phyloP scores from a whole-genome alignment of 2,888 invertebrate genomes.

The Heliconius ismenius region DNA sequence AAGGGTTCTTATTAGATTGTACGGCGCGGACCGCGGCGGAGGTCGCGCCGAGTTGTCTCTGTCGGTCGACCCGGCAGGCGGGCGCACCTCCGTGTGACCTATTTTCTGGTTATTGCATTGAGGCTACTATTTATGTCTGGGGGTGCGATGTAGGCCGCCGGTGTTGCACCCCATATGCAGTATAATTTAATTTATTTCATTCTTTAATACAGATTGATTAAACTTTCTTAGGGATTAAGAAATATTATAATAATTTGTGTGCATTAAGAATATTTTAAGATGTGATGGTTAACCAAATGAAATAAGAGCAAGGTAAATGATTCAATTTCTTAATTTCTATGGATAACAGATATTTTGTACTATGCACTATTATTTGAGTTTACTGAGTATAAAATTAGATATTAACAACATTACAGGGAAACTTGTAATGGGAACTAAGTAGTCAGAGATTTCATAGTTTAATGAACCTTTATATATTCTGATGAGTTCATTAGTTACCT shows the following conservation, averaged over 20 bases:
- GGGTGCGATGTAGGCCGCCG: constrained; percentile 73
- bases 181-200: constrained; percentile 51
- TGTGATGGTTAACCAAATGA: not conserved
- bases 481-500: constrained; percentile 16
- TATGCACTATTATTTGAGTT: not conserved
- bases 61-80: constrained; percentile 61
- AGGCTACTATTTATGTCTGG: constrained; percentile 76
- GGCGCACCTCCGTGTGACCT: constrained; percentile 81
- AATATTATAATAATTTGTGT: constrained; percentile 1
- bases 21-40: constrained; percentile 54
- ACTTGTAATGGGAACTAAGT: constrained; percentile 5
- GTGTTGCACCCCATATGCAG: constrained; percentile 63
- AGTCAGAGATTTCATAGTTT: constrained; percentile 12
- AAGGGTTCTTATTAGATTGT: constrained; percentile 59
- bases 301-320: constrained; percentile 15
- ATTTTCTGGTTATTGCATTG: constrained; percentile 81
- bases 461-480: constrained; percentile 24
- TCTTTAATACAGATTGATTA: constrained; percentile 17
- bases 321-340: not conserved
- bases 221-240: not conserved
- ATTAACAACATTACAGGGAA: constrained; percentile 6
- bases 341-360: not conserved
- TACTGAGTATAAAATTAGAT: not conserved
- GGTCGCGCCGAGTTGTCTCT: constrained; percentile 69
- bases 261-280: constrained; percentile 6